These are phyloP conservation scores for crab-eating macaque (Macaca fascicularis) DNA, from an alignment of 2,113 vertebrate genomes.

Conservation along the genomic window T2T-MFA8v1.1 NC_088388.1:72309001-72309500, in stretches of 20 bases:
- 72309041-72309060: neutral
- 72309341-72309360: too few species aligned
- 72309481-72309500: too few species aligned
- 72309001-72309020: constrained; percentile 16
- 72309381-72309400: too few species aligned
- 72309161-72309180: neutral
- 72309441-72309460: too few species aligned
- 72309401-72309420: too few species aligned
- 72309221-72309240: neutral
- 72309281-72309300: too few species aligned
- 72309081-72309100: constrained; percentile 11
- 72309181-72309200: neutral
- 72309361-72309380: too few species aligned
- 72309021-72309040: constrained; percentile 17
- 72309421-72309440: too few species aligned
- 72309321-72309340: too few species aligned
- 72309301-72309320: too few species aligned
- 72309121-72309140: neutral
- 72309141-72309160: neutral
- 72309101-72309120: neutral
- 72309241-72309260: constrained; percentile 6
- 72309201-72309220: neutral
- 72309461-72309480: too few species aligned
- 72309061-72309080: constrained; percentile 42
- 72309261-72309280: neutral